Percentiles rank a stretch among this genome's conserved stretches.
Conservation (phyloP, 2,888 invertebrate genomes). For the Metacarcinus magister region DNA sequence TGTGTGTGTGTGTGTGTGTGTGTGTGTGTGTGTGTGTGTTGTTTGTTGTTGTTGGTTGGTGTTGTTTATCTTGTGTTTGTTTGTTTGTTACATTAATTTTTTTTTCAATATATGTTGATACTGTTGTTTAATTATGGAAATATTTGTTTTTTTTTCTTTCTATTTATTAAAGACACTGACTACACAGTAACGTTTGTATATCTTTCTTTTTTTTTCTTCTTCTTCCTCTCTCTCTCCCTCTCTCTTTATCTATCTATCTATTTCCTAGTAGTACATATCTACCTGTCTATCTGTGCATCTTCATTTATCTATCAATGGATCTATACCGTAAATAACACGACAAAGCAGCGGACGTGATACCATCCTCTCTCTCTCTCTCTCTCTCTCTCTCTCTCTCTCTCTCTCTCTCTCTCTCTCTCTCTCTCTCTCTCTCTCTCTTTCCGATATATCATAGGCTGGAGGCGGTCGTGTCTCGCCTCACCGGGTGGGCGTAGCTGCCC, state of each 20-base stretch:
- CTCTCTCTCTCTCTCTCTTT: not conserved
- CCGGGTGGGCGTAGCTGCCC: constrained; percentile 69
- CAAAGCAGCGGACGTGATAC: not conserved
- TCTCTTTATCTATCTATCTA: not conserved
- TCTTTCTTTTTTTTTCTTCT: not conserved
- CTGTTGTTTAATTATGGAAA: too few relatives aligned
- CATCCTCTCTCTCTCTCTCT: not conserved
- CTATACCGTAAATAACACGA: not conserved
- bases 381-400: not conserved
- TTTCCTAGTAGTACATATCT: not conserved
- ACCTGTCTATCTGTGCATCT: constrained; percentile 10
- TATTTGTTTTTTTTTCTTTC: too few relatives aligned
- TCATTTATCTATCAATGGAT: constrained; percentile 6
- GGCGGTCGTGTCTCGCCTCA: constrained; percentile 59
- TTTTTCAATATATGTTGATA: too few relatives aligned
- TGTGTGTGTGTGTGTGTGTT: too few relatives aligned
- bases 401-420: not conserved
- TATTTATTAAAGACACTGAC: too few relatives aligned
- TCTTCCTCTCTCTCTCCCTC: not conserved
- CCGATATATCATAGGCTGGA: constrained; percentile 61
- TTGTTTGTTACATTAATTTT: too few relatives aligned
- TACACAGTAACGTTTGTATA: too few relatives aligned
- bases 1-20: too few relatives aligned
- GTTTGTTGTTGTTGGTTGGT: too few relatives aligned
- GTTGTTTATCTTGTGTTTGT: too few relatives aligned